Evolutionary conservation across 2,113 vertebrate species (phyloP), one percentile per base, ranked within the genome.

Genomic region (Paralichthys olivaceus): DNA sequence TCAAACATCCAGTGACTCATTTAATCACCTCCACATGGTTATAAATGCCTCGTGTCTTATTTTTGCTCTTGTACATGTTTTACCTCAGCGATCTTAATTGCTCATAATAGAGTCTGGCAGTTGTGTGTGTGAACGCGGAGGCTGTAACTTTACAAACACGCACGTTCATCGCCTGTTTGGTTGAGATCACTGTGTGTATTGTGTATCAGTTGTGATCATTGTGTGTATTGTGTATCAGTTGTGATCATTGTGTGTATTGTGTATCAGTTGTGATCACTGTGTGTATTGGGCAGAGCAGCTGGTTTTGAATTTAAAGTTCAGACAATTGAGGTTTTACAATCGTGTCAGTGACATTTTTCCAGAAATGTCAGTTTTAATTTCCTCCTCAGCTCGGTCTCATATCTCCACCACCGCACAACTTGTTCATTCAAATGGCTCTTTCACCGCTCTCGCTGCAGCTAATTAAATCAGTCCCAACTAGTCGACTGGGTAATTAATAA

Each of bases 391-490:
- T 72, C n/a, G 0, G 25, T 15, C 69, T 72, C 68, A n/a, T 62
- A 61, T 86, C 81, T 76, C 68, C 34, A 61, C 7, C 79, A 19
- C 65, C 55, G 56, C 81, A 79, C 49, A 89, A 75, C 81, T 34
- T 67, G 34, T 84, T 86, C n/a, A 88, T 83, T 87, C 56, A 85
- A 32, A 81, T 34, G 40, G 4, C 69, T 58, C 78, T 83, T 71
- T 73, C 32, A 8, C 9, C 84, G 84, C 79, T 79, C 37, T 71
- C 22, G 26, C 71, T 83, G 81, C 84, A 70, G 69, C 83, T 89
- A 87, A 89, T 91, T 88, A 84, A 90, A 90, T 84, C 85, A 90
- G 85, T 86, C 85, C 77, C 74, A 74, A 67, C 80, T 76, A 84
- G 87, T 87, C 81, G 76, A 81, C 68, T 66, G 64, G 86, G 67